Evolutionary conservation across 2,888 invertebrate species (phyloP).

Genomic region (Scelioninae gen. 2): DNA sequence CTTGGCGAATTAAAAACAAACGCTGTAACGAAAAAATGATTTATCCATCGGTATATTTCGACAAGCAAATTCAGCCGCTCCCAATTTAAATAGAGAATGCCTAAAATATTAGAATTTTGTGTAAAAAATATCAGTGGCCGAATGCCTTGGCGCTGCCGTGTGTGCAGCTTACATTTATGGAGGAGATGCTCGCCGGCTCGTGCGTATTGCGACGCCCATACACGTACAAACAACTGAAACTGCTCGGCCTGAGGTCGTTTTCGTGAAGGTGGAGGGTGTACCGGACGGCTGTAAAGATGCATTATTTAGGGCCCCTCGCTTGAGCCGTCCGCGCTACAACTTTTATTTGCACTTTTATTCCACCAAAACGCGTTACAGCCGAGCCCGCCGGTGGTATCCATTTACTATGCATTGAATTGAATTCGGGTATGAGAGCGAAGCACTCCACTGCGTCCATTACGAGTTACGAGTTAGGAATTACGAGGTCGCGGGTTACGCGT

Average conservation of each 20-base stretch:
- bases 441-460: slow-evolving; percentile 57
- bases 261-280: slow-evolving; percentile 53
- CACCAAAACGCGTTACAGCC: slow-evolving; percentile 64
- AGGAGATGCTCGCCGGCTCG: slow-evolving; percentile 21
- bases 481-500: slow-evolving; percentile 53
- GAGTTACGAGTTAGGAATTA: slow-evolving; percentile 61
- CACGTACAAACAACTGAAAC: slow-evolving; percentile 51
- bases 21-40: no score
- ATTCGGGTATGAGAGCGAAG: slow-evolving; percentile 62
- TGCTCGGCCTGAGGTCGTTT: slow-evolving; percentile 53
- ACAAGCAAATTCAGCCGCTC: no score
- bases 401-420: slow-evolving; percentile 72
- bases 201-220: slow-evolving; percentile 34
- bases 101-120: neutral
- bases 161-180: slow-evolving; percentile 20
- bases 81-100: neutral
- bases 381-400: slow-evolving; percentile 62
- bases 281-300: slow-evolving; percentile 66
- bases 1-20: no score
- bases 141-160: neutral
- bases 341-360: slow-evolving; percentile 67
- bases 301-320: slow-evolving; percentile 66
- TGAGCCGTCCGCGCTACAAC: slow-evolving; percentile 63
- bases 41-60: no score
- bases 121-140: slow-evolving; percentile 2